phyloP scores from a whole-genome alignment of 2,113 vertebrate genomes.

The Microtus montanus region DNA sequence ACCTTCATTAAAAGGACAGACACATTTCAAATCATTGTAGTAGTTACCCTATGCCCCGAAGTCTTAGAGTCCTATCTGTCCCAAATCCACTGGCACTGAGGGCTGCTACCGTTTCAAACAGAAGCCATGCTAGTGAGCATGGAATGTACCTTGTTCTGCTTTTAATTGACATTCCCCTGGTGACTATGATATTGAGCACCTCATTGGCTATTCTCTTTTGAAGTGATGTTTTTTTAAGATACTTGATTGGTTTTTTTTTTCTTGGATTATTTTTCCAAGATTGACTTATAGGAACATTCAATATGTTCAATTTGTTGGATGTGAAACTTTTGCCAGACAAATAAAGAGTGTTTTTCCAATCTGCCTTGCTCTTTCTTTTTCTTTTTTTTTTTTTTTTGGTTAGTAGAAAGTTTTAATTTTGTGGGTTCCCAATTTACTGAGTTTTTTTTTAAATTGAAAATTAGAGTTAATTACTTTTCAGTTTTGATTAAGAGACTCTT shows the following conservation, averaged over 20 bases:
- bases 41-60: not conserved
- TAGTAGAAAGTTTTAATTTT: constrained; percentile 21
- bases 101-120: not conserved
- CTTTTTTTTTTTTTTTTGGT: not conserved
- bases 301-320: not conserved
- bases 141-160: not conserved
- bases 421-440: not conserved
- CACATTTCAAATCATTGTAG: not conserved
- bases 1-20: not conserved
- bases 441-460: not conserved
- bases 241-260: not conserved
- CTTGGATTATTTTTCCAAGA: not conserved
- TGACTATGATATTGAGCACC: not conserved
- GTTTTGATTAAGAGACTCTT: constrained; percentile 16
- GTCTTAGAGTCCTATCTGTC: not conserved
- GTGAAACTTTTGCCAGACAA: not conserved
- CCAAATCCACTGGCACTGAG: not conserved
- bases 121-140: not conserved
- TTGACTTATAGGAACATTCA: not conserved
- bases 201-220: not conserved
- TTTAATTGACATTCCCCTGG: constrained; percentile 24
- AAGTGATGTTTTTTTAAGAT: not conserved
- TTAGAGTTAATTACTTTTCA: not conserved
- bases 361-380: constrained; percentile 21
- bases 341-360: constrained; percentile 22